A percentile compares a stretch with the other conserved stretches of the same genome.
Evolutionary conservation across 2,113 vertebrate genomes (phyloP).

Genomic region (Morone saxatilis): DNA sequence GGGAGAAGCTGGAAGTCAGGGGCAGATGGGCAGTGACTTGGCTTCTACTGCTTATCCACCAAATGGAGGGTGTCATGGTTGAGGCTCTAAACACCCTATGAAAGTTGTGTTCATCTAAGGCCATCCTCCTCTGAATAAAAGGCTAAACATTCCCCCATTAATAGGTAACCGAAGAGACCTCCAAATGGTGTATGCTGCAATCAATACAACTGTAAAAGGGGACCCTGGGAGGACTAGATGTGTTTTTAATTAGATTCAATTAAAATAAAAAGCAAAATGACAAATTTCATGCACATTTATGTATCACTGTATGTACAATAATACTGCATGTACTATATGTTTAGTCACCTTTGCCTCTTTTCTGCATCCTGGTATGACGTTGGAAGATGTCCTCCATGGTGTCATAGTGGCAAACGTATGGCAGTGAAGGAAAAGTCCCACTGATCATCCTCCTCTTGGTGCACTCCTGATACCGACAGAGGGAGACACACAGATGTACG

Average conservation of each 20-base stretch:
- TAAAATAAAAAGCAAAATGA: background rate
- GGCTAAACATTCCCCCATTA: background rate
- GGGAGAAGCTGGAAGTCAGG: background rate
- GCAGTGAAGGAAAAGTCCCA: slow-evolving; percentile 67
- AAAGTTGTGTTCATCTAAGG: background rate
- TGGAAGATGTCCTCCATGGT: slow-evolving; percentile 51
- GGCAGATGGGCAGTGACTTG: background rate
- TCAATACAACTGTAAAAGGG: background rate
- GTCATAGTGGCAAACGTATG: slow-evolving; percentile 75
- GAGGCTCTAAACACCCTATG: background rate
- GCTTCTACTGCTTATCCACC: background rate
- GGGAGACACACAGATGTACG: background rate
- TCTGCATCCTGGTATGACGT: background rate
- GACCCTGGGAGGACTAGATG: background rate
- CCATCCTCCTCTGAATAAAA: background rate
- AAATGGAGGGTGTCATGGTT: background rate
- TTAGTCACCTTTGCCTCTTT: slow-evolving; percentile 60
- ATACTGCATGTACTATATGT: background rate
- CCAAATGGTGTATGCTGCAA: background rate
- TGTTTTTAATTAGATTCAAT: background rate
- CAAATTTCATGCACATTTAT: background rate
- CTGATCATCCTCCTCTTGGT: slow-evolving; percentile 71
- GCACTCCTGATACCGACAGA: slow-evolving; percentile 71
- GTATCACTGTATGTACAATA: background rate
- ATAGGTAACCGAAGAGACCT: no score